phyloP scores from a whole-genome alignment of 2,888 invertebrate species.

The Eristalis intricaria region DNA sequence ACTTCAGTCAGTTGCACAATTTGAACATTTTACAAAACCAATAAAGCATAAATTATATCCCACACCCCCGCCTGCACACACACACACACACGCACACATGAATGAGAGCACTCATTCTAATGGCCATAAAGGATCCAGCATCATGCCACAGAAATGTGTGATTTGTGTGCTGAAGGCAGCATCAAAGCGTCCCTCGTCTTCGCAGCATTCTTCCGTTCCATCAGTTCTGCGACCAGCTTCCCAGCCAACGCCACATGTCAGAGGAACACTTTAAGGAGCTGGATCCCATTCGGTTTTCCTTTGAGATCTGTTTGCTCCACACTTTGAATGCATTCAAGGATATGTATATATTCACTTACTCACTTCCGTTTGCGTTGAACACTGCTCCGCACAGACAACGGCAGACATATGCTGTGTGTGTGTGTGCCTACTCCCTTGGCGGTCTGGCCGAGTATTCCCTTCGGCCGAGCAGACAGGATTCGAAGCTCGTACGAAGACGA shows the following conservation, averaged over 20 bases:
- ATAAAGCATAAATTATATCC: slow-evolving; percentile 68
- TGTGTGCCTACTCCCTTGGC: slow-evolving; percentile 49
- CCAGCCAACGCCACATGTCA: slow-evolving; percentile 6
- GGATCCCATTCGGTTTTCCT: slow-evolving; percentile 19
- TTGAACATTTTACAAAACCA: slow-evolving; percentile 67
- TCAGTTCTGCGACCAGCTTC: slow-evolving; percentile 35
- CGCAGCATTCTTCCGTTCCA: slow-evolving; percentile 47
- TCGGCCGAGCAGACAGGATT: slow-evolving; percentile 44
- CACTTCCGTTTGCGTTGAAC: slow-evolving; percentile 22
- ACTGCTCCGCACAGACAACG: not conserved
- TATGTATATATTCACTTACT: slow-evolving; percentile 40
- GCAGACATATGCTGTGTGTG: not conserved
- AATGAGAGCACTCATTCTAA: slow-evolving; percentile 21
- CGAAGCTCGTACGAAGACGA: slow-evolving; percentile 22
- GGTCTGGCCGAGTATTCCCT: slow-evolving; percentile 55
- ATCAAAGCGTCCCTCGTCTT: slow-evolving; percentile 48
- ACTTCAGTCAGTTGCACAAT: slow-evolving; percentile 68
- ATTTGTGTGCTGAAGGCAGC: slow-evolving; percentile 65
- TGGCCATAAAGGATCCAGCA: slow-evolving; percentile 55
- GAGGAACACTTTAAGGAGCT: slow-evolving; percentile 58
- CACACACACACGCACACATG: not conserved
- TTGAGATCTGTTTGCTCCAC: slow-evolving; percentile 1
- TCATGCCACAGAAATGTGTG: slow-evolving; percentile 60
- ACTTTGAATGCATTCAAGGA: slow-evolving; percentile 60
- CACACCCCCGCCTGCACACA: not conserved